Evolutionary conservation across 2,888 invertebrate genomes (phyloP).

Genomic region (Tenthredo livida): DNA sequence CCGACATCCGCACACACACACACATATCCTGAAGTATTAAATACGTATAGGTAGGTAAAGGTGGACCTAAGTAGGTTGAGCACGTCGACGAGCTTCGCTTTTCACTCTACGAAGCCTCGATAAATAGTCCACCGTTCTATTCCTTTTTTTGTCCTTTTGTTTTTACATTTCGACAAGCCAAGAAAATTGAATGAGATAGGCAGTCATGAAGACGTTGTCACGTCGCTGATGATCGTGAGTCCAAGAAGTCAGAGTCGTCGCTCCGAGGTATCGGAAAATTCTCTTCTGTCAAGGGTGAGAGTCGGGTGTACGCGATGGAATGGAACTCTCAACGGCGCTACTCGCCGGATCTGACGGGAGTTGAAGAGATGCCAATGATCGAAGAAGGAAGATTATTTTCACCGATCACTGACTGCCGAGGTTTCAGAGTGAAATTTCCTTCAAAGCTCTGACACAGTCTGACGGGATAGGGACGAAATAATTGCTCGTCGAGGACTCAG

Average conservation of each 20-base stretch:
- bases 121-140: background rate
- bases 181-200: constrained; percentile 28
- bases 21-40: background rate
- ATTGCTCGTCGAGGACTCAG: constrained; percentile 42
- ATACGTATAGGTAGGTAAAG: background rate
- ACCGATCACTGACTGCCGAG: background rate
- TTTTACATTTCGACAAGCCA: background rate
- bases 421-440: constrained; percentile 14
- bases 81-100: constrained; percentile 24
- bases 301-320: constrained; percentile 22
- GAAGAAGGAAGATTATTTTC: constrained; percentile 27
- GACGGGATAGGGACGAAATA: constrained; percentile 31
- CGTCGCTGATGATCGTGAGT: constrained; percentile 12
- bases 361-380: constrained; percentile 35
- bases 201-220: constrained; percentile 19
- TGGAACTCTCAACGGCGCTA: background rate
- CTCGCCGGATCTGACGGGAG: background rate
- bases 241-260: constrained; percentile 16
- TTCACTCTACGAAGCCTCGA: constrained; percentile 1
- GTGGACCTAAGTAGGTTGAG: constrained; percentile 29
- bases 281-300: constrained; percentile 23
- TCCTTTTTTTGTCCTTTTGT: too few relatives aligned
- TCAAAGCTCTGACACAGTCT: constrained; percentile 1
- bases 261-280: constrained; percentile 8
- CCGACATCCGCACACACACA: background rate